phyloP scores from a whole-genome alignment of 2,113 vertebrate genomes.

The Sciurus niger region DNA sequence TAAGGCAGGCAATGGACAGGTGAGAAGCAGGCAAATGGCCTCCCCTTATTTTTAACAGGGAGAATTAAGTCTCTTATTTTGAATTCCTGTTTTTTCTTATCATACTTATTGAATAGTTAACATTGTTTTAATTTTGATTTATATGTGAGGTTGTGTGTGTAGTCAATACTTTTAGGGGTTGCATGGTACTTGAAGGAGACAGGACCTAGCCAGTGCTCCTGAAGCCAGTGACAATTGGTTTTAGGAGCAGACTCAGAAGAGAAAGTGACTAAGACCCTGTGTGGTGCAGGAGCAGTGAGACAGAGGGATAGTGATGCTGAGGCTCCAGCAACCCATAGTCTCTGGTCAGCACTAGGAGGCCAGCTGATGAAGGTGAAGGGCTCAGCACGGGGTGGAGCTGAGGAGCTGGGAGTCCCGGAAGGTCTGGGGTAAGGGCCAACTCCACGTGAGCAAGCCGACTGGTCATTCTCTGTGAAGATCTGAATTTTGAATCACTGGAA shows the following conservation, averaged over 20 bases:
- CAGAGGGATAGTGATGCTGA: neutral
- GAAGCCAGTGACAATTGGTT: no score
- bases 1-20: no score
- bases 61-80: neutral
- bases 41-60: neutral
- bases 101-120: neutral
- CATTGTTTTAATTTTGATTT: neutral
- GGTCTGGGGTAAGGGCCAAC: neutral
- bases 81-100: neutral
- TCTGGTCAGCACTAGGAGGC: neutral
- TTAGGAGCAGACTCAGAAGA: neutral
- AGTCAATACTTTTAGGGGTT: neutral
- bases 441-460: no score
- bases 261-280: no score
- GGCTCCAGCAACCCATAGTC: neutral
- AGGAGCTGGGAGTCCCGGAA: neutral
- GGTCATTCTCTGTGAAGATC: neutral
- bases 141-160: no score
- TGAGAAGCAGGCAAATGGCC: no score
- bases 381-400: neutral
- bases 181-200: neutral
- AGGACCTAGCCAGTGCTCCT: no score
- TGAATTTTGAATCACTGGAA: neutral
- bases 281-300: neutral
- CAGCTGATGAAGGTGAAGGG: neutral